Evolutionary conservation across 2,888 invertebrate genomes (phyloP).

Genomic region (Caprella mutica): DNA sequence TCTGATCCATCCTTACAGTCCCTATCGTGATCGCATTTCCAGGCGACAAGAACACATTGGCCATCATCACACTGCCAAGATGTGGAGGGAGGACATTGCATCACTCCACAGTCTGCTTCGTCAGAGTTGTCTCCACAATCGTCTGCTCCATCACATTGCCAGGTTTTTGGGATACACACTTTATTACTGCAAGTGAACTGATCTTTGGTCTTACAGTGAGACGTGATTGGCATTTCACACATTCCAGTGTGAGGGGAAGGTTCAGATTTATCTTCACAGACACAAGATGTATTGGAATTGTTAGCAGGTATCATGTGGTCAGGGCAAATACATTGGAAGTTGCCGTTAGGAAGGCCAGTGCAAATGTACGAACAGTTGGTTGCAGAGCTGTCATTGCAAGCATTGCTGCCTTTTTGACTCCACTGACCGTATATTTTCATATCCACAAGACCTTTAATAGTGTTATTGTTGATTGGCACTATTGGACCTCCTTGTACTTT

Average conservation of each 20-base stretch:
- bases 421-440: slow-evolving; percentile 58
- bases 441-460: slow-evolving; percentile 39
- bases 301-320: slow-evolving; percentile 60
- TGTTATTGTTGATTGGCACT: slow-evolving; percentile 50
- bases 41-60: slow-evolving; percentile 17
- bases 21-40: slow-evolving; percentile 22
- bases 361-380: slow-evolving; percentile 63
- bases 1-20: slow-evolving; percentile 29
- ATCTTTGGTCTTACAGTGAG: too few species aligned
- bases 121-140: slow-evolving; percentile 57
- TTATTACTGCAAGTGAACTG: slow-evolving; percentile 62
- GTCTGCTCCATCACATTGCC: slow-evolving; percentile 52
- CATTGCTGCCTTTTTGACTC: slow-evolving; percentile 60
- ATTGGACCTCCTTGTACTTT: slow-evolving; percentile 60
- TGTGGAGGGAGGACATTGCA: neutral
- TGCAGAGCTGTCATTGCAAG: slow-evolving; percentile 44
- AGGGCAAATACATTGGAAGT: slow-evolving; percentile 64
- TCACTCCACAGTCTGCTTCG: slow-evolving; percentile 40
- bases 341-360: slow-evolving; percentile 57
- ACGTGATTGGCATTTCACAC: too few species aligned
- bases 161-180: slow-evolving; percentile 51
- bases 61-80: slow-evolving; percentile 27
- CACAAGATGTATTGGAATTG: too few species aligned
- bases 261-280: too few species aligned
- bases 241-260: too few species aligned